Percentiles rank a stretch among this genome's conserved stretches.
Conservation (phyloP, 2,797 vertebrate species). For the Lacerta bilineata region DNA sequence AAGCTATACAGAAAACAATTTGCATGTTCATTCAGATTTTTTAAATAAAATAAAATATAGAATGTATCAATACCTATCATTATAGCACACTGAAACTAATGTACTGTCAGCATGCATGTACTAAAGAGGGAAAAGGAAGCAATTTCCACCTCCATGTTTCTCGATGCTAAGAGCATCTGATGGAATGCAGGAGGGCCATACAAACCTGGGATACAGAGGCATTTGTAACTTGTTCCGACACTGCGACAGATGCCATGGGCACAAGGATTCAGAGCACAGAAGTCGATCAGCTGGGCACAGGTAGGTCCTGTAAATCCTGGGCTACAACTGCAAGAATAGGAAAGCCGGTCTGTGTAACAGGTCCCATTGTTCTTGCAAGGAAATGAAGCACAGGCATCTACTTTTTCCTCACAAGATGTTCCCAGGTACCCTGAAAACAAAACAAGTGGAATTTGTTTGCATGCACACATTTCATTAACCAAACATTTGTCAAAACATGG, state of each 20-base stretch:
- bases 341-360: slow-evolving; percentile 87
- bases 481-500: background rate
- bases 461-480: background rate
- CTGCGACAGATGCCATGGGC: slow-evolving; percentile 96
- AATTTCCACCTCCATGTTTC: slow-evolving; percentile 36
- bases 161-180: slow-evolving; percentile 6
- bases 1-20: slow-evolving; percentile 53
- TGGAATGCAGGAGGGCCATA: slow-evolving; percentile 39
- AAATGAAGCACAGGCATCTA: slow-evolving; percentile 89
- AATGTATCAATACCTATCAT: slow-evolving; percentile 29
- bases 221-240: slow-evolving; percentile 96
- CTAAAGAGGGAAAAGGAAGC: slow-evolving; percentile 43
- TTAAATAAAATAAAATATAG: slow-evolving; percentile 36
- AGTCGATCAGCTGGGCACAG: slow-evolving; percentile 94
- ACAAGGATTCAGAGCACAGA: slow-evolving; percentile 96
- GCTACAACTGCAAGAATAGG: slow-evolving; percentile 91
- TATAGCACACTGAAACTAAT: slow-evolving; percentile 47
- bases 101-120: slow-evolving; percentile 39
- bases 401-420: slow-evolving; percentile 89
- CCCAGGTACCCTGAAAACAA: slow-evolving; percentile 88
- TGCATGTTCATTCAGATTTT: slow-evolving; percentile 53
- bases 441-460: slow-evolving; percentile 3
- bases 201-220: slow-evolving; percentile 95
- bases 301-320: slow-evolving; percentile 92
- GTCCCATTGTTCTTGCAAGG: slow-evolving; percentile 97